phyloP scores from a whole-genome alignment of 2,113 vertebrate species.

The Solea solea region DNA sequence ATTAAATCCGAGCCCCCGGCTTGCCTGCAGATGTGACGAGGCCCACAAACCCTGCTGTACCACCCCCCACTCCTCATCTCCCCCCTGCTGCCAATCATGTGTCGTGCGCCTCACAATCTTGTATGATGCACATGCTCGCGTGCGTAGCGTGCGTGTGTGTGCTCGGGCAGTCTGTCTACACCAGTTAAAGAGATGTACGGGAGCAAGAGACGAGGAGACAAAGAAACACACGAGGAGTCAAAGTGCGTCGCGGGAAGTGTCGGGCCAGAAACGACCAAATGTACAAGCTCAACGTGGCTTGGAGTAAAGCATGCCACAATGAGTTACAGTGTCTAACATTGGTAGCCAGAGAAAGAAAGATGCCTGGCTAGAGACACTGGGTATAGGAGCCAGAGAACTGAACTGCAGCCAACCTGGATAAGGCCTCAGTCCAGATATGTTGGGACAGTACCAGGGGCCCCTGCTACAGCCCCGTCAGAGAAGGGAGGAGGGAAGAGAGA shows the following conservation, averaged over 20 bases:
- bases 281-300: conserved; percentile 59
- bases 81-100: conserved; percentile 72
- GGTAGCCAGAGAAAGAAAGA: conserved; percentile 71
- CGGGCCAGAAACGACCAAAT: conserved; percentile 62
- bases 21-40: conserved; percentile 70
- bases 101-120: conserved; percentile 68
- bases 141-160: conserved; percentile 29
- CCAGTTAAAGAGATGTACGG: conserved; percentile 59
- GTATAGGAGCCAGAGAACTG: conserved; percentile 71
- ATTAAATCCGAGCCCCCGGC: conserved; percentile 73
- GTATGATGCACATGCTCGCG: conserved; percentile 26
- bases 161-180: conserved; percentile 46
- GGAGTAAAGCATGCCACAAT: conserved; percentile 64
- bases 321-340: conserved; percentile 73
- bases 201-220: conserved; percentile 44
- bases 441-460: conserved; percentile 71
- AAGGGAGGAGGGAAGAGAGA: conserved; percentile 32
- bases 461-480: conserved; percentile 61
- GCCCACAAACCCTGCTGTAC: conserved; percentile 60
- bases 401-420: conserved; percentile 72
- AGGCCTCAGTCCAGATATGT: conserved; percentile 73
- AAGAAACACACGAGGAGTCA: conserved; percentile 48
- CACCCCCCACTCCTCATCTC: conserved; percentile 12
- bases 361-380: conserved; percentile 67
- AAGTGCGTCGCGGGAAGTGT: conserved; percentile 39